These are phyloP conservation scores for Brachycybe producta DNA, from an alignment of 2,888 invertebrate genomes.

Conservation along the genomic window DNA sequence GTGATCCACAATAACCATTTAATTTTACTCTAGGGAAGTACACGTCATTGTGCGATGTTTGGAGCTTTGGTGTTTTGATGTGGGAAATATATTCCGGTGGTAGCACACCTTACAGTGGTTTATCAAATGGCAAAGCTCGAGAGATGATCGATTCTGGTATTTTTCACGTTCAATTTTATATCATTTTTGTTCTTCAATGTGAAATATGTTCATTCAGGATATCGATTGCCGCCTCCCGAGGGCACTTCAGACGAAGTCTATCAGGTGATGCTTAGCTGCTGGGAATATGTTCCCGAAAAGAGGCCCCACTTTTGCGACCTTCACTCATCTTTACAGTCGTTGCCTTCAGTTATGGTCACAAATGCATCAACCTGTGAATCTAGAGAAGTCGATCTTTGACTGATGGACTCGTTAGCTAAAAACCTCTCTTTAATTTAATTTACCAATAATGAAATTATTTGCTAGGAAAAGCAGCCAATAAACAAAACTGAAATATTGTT, in stretches of 20 bases:
- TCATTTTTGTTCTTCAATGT: not conserved
- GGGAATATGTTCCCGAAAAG: constrained; percentile 85
- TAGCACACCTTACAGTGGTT: constrained; percentile 81
- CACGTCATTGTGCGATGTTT: constrained; percentile 87
- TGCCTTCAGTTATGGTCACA: not conserved
- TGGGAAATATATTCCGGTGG: constrained; percentile 96
- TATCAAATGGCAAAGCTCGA: constrained; percentile 84
- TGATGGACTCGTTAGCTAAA: not conserved
- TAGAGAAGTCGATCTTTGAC: constrained; percentile 12
- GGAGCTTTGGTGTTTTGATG: constrained; percentile 90
- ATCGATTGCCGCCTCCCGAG: constrained; percentile 83
- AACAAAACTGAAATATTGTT: no score
- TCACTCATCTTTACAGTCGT: constrained; percentile 6
- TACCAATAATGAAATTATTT: no score
- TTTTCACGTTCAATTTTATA: constrained; percentile 11
- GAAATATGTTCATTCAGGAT: constrained; percentile 45
- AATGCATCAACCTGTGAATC: constrained; percentile 11
- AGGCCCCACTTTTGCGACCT: constrained; percentile 87
- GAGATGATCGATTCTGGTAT: constrained; percentile 86
- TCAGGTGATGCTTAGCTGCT: constrained; percentile 77
- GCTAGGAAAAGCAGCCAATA: no score
- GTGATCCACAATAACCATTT: not conserved
- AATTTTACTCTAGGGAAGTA: constrained; percentile 59
- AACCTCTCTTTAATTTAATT: no score
- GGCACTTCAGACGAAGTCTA: constrained; percentile 80